phyloP scores from a whole-genome alignment of 2,797 vertebrate genomes.

The Anas georgica region DNA sequence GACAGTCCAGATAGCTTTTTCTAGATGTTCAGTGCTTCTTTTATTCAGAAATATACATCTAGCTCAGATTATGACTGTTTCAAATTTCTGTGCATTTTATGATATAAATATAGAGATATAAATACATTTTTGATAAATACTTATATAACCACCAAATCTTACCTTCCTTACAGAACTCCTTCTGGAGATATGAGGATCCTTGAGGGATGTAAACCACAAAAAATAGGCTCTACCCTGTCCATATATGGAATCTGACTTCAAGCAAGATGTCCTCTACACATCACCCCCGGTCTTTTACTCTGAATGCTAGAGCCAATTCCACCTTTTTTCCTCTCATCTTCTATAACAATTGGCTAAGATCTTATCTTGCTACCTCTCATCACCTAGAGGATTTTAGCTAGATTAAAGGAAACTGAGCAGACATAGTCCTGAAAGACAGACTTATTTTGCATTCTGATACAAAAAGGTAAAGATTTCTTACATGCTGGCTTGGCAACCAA shows the following conservation, averaged over 20 bases:
- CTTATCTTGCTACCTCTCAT: not conserved
- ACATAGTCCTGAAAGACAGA: not conserved
- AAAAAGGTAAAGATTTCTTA: not conserved
- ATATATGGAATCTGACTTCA: not conserved
- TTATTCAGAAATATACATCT: not conserved
- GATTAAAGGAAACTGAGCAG: not conserved
- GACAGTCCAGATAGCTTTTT: not conserved
- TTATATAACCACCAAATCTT: not conserved
- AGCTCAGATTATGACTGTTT: not conserved
- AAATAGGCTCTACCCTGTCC: not conserved
- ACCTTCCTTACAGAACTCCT: not conserved
- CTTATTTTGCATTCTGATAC: not conserved
- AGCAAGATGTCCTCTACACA: not conserved
- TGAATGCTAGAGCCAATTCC: fast-evolving
- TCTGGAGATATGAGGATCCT: not conserved
- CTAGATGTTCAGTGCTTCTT: not conserved
- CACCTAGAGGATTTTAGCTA: not conserved
- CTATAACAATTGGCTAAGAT: not conserved
- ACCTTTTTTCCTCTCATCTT: conserved; percentile 3
- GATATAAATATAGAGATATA: not conserved
- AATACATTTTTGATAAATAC: not conserved
- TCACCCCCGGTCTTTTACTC: not conserved
- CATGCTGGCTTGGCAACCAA: fast-evolving
- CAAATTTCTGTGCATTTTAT: not conserved
- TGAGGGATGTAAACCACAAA: not conserved